Base-by-base conservation (phyloP, 2,113 vertebrate genomes). In the crab-eating macaque (Macaca fascicularis) region DNA sequence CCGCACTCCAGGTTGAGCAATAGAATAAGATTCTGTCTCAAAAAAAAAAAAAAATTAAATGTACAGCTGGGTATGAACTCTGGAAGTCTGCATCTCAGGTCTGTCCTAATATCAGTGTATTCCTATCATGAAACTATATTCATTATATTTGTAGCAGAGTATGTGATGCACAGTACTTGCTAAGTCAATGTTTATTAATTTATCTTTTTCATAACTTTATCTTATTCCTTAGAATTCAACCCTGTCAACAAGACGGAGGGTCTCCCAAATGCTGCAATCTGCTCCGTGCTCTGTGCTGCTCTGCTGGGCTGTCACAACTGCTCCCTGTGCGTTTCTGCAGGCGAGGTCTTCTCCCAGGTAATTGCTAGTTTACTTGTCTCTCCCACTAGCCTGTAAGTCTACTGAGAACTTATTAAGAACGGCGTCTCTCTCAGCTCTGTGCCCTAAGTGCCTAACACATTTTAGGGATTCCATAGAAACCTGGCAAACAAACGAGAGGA, bases 321-420 rank as follows among this genome's bases (percentile, higher is more conserved):
- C 0, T 1, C 1, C n/a, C 22, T 35, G 45, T 79, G 32, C 5
- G 4, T 85, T 20, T 19, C 1, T 0, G 7, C 0, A 4, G 14
- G 25, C 11, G 17, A 27, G 30, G 8, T 17, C 59, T 72, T 40
- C 93, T 64, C 27, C 1, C 32, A 1, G 50, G 35, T 17, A 30
- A 32, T 45, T n/a, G n/a, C 35, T 40, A 1, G 11, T 19, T 82
- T 75, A 19, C 4, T 22, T 6, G 13, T 20, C 55, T 69, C 27
- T 74, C 38, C 8, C n/a, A 27, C 25, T 25, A 6, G 22, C 22
- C 17, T 6, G 4, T 13, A 48, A 6, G 6, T 40, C n/a, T 16
- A n/a, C 0, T 6, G 61, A n/a, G 30, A 35, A 20, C 2, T 22
- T 11, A 32, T 3, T 9, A 4, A 19, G 45, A 22, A 38, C 1